Conservation (phyloP, 2,113 vertebrate species). For the Octodon degus region DNA sequence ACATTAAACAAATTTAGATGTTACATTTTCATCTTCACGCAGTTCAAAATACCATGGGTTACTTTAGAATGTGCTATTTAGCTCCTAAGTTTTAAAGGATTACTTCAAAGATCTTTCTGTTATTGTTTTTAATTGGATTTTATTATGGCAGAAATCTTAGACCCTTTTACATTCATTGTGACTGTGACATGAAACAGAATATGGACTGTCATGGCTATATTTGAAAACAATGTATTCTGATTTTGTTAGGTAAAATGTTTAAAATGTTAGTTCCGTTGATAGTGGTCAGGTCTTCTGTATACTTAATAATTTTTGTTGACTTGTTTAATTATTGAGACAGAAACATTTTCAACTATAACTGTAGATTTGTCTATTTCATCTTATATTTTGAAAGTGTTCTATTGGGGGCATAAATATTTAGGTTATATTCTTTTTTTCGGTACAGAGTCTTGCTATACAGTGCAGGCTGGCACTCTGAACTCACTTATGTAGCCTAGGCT, state of each 20-base stretch:
- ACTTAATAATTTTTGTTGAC: background rate
- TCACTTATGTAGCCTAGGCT: background rate
- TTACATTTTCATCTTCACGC: background rate
- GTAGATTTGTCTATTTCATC: background rate
- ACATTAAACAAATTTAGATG: background rate
- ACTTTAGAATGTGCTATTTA: constrained; percentile 26
- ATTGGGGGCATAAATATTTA: background rate
- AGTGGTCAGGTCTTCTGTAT: background rate
- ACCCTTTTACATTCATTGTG: background rate
- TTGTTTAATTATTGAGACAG: background rate
- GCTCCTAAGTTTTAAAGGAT: background rate
- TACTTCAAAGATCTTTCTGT: background rate
- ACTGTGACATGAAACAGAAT: background rate
- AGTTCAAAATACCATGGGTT: constrained; percentile 23
- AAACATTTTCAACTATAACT: background rate
- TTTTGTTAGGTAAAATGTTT: background rate
- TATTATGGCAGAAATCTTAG: background rate
- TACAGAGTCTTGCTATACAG: background rate
- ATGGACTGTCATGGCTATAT: background rate
- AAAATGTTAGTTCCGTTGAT: background rate
- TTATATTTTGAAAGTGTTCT: background rate
- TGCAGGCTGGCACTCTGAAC: background rate
- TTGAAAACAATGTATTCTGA: background rate
- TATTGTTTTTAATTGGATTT: background rate
- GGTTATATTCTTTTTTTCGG: background rate